Percentiles rank a stretch among this genome's conserved stretches.
phyloP scores from a whole-genome alignment of 1,140 invertebrate species.

The Lepidurus arcticus region DNA sequence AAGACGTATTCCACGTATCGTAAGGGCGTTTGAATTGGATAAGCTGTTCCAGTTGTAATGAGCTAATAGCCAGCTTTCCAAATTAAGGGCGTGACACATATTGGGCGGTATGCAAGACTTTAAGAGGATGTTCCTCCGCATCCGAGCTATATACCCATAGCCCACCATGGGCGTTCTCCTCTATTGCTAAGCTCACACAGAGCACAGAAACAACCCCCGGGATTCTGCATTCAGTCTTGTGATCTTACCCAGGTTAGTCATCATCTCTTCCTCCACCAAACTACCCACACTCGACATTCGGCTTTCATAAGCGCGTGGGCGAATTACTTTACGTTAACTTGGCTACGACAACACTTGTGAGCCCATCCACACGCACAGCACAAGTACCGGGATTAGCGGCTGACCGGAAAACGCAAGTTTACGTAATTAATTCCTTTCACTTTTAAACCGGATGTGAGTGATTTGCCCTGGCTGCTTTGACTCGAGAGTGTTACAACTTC shows the following conservation, averaged over 20 bases:
- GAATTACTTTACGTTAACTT: neutral
- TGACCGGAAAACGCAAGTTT: constrained; percentile 18
- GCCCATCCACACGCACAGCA: neutral
- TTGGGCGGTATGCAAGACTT: neutral
- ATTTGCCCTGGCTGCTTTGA: neutral
- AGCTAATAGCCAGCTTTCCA: neutral
- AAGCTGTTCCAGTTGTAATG: neutral
- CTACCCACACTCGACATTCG: neutral
- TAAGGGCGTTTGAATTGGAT: neutral
- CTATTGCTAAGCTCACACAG: neutral
- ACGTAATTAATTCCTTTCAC: constrained; percentile 22
- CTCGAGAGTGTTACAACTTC: constrained; percentile 7
- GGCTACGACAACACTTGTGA: neutral
- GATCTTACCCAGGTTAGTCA: neutral
- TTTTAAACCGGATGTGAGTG: neutral
- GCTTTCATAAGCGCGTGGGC: neutral
- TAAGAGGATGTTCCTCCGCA: neutral
- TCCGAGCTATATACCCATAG: neutral
- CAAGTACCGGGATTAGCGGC: neutral
- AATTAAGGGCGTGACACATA: constrained; percentile 21
- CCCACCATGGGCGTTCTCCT: neutral
- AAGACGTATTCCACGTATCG: neutral
- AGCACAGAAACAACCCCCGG: neutral
- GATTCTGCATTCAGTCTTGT: constrained; percentile 2
- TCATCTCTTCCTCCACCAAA: neutral